phyloP scores from a whole-genome alignment of 1,140 invertebrate species.

The Cephus cinctus region DNA sequence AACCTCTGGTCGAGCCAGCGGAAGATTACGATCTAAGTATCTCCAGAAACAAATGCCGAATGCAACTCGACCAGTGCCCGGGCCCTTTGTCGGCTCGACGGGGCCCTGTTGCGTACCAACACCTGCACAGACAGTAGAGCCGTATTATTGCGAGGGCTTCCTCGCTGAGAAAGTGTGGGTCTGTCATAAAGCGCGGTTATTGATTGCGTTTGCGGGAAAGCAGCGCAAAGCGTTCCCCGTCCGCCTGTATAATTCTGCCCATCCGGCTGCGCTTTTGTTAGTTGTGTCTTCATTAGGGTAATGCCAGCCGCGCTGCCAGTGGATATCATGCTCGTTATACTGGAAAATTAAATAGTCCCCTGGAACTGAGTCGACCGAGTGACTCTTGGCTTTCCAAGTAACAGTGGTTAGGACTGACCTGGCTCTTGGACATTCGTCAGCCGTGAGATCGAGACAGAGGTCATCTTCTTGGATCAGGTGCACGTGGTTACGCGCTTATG shows the following conservation, averaged over 20 bases:
- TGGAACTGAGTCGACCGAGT: too few relatives aligned
- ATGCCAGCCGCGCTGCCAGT: slow-evolving; percentile 19
- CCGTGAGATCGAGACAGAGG: too few relatives aligned
- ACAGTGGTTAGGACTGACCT: too few relatives aligned
- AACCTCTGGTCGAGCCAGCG: slow-evolving; percentile 32
- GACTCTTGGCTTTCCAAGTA: too few relatives aligned
- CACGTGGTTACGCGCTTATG: too few relatives aligned
- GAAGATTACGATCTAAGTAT: slow-evolving; percentile 54
- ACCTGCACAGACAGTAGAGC: slow-evolving; percentile 33
- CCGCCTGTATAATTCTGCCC: slow-evolving; percentile 22
- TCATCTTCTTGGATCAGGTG: too few relatives aligned
- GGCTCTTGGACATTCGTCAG: too few relatives aligned
- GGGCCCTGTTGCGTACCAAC: slow-evolving; percentile 43
- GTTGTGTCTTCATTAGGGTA: slow-evolving; percentile 30
- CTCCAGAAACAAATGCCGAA: slow-evolving; percentile 53
- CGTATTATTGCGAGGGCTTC: too few relatives aligned
- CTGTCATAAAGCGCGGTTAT: slow-evolving; percentile 44
- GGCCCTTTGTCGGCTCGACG: slow-evolving; percentile 47
- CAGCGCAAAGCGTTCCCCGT: slow-evolving; percentile 30
- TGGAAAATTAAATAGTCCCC: slow-evolving; percentile 1
- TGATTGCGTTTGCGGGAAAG: slow-evolving; percentile 43
- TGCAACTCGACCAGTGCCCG: slow-evolving; percentile 43
- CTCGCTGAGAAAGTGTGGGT: slow-evolving; percentile 25
- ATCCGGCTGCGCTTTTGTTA: slow-evolving; percentile 20
- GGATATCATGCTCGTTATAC: slow-evolving; percentile 26